Base-by-base conservation (phyloP, 2,888 invertebrate species). In the Gonocerus acuteangulatus region DNA sequence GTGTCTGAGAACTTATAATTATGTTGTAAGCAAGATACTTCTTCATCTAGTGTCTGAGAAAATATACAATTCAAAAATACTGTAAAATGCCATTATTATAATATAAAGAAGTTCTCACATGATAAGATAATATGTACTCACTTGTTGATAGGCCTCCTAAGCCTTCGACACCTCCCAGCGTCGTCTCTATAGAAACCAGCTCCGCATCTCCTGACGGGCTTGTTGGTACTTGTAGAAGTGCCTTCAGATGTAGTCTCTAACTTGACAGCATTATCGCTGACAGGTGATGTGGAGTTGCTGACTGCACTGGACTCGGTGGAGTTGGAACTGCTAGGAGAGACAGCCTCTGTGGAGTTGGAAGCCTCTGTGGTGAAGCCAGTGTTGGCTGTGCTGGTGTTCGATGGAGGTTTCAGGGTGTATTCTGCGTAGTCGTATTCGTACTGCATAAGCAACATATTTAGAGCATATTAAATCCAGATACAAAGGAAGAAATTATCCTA, bases 401-500 rank as follows among this genome's bases (percentile, higher is more conserved):
- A 59, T 16, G 68, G 67, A 22, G 85, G 85, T 74, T 84, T 86
- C 70, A 84, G 76, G 18, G 86, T 86, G 73, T 85, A 81, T 70
- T 86, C 85, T 2, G 82, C 77, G 69, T 85, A 85, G 72, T 86
- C 86, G 71, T 86, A 86, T 54, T 81, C 80, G 71, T 86, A 86
- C 73, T 86, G 66, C 18, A 54, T 52, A 44, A 57, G 36, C 16
- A n/a, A n/a, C n/a, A n/a, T n/a, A n/a, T n/a, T n/a, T n/a, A n/a
- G n/a, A n/a, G n/a, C n/a, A n/a, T n/a, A n/a, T n/a, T n/a, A n/a
- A n/a, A n/a, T n/a, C n/a, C n/a, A n/a, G n/a, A n/a, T n/a, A n/a
- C n/a, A n/a, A n/a, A n/a, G n/a, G n/a, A n/a, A n/a, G n/a, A n/a
- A n/a, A n/a, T n/a, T n/a, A n/a, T n/a, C n/a, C n/a, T n/a, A n/a